Evolutionary conservation across 2,888 invertebrate species (phyloP).

Genomic region (Drosophila tanythrix): DNA sequence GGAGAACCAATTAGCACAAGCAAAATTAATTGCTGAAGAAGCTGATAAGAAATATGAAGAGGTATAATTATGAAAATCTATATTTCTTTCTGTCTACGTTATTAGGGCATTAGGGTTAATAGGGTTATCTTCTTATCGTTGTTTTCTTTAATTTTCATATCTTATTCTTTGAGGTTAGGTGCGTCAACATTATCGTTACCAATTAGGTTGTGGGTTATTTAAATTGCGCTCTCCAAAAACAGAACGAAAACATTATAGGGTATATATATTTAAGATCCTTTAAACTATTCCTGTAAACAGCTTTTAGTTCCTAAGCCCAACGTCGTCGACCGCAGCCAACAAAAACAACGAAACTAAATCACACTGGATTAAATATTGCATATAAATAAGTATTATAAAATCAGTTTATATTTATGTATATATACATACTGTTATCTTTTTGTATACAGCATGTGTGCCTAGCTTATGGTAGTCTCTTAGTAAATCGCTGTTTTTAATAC

Average conservation of each 20-base stretch:
- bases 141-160: constrained; percentile 35
- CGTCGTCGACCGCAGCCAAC: constrained; percentile 67
- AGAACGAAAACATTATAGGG: constrained; percentile 33
- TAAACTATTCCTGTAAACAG: constrained; percentile 58
- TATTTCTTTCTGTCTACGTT: constrained; percentile 22
- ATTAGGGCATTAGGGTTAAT: constrained; percentile 82
- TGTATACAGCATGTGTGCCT: constrained; percentile 48
- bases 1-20: constrained; percentile 99
- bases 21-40: constrained; percentile 99
- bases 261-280: constrained; percentile 43
- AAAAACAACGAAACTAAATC: constrained; percentile 15
- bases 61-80: constrained; percentile 87
- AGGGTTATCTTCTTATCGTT: constrained; percentile 59
- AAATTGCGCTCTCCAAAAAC: constrained; percentile 71
- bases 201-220: constrained; percentile 75
- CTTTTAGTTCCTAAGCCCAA: constrained; percentile 57
- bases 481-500: constrained; percentile 52
- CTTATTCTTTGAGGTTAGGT: constrained; percentile 65
- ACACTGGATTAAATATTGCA: constrained; percentile 31
- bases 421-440: constrained; percentile 39
- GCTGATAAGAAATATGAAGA: constrained; percentile 99
- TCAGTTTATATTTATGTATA: constrained; percentile 39
- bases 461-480: constrained; percentile 73
- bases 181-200: constrained; percentile 59
- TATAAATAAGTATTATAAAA: constrained; percentile 46